A percentile compares a stretch with the other conserved stretches of the same genome.
These are phyloP conservation scores for Labeo rohita DNA, from an alignment of 2,113 vertebrate genomes.

Conservation along the genomic window DNA sequence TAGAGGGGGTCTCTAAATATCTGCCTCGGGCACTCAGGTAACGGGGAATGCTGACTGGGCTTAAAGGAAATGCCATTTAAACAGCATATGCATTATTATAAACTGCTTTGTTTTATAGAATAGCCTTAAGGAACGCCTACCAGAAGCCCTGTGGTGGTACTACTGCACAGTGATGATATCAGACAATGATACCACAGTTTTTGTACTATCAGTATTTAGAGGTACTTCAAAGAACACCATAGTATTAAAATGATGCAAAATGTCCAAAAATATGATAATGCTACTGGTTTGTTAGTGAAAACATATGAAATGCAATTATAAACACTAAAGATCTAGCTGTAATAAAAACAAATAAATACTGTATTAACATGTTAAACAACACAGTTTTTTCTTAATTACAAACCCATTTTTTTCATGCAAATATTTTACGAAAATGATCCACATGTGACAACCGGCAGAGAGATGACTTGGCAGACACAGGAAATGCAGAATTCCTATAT, in stretches of 20 bases:
- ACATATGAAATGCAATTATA: neutral
- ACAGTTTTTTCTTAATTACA: neutral
- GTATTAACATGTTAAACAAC: neutral
- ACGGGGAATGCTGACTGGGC: constrained; percentile 13
- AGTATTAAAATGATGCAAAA: neutral
- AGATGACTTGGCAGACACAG: neutral
- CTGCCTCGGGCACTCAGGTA: constrained; percentile 10
- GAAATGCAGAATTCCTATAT: constrained; percentile 12
- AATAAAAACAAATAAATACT: no score
- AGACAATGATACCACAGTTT: neutral
- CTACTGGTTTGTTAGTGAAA: neutral
- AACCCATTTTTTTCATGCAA: neutral
- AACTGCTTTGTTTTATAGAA: neutral
- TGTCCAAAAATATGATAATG: no score
- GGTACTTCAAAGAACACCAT: neutral
- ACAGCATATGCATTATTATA: neutral
- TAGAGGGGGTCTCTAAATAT: neutral
- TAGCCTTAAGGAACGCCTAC: neutral
- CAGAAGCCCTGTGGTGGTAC: neutral
- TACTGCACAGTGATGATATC: neutral
- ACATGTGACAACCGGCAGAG: neutral
- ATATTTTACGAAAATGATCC: neutral
- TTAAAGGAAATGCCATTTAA: neutral
- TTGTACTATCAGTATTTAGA: neutral
- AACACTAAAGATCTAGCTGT: neutral